phyloP scores from a whole-genome alignment of 2,113 vertebrate species.

The Ceyx melanurus region DNA sequence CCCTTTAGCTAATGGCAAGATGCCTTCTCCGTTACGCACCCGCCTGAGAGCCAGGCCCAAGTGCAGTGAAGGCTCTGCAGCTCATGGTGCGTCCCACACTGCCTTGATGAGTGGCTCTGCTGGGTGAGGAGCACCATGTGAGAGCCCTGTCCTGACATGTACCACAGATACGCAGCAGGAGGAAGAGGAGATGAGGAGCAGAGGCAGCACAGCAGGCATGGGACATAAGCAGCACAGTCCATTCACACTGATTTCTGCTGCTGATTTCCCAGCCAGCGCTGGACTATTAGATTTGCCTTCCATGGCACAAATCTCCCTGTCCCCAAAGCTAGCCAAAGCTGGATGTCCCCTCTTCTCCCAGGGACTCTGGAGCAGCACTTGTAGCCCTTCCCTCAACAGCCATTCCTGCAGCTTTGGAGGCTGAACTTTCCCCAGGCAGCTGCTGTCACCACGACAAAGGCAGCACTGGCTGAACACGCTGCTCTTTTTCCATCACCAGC shows the following conservation, averaged over 20 bases:
- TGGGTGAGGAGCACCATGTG: accelerated
- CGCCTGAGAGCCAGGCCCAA: background rate
- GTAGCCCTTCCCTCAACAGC: background rate
- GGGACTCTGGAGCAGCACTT: background rate
- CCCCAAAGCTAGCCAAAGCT: background rate
- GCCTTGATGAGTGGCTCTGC: background rate
- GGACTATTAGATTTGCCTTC: background rate
- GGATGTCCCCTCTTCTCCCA: background rate
- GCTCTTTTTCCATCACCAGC: background rate
- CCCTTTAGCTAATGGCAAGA: background rate
- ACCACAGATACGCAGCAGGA: background rate
- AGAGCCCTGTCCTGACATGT: background rate
- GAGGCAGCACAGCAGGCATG: background rate
- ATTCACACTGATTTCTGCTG: background rate
- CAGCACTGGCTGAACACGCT: background rate
- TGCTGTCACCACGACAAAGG: background rate
- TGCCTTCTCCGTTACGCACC: background rate
- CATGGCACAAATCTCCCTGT: background rate
- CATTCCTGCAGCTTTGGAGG: background rate
- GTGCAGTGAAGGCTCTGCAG: background rate
- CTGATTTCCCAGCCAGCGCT: background rate
- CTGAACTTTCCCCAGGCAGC: background rate
- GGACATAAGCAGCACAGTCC: background rate
- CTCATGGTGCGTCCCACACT: background rate
- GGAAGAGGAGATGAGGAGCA: background rate